phyloP scores from a whole-genome alignment of 1,140 invertebrate genomes.

The Aphis gossypii region DNA sequence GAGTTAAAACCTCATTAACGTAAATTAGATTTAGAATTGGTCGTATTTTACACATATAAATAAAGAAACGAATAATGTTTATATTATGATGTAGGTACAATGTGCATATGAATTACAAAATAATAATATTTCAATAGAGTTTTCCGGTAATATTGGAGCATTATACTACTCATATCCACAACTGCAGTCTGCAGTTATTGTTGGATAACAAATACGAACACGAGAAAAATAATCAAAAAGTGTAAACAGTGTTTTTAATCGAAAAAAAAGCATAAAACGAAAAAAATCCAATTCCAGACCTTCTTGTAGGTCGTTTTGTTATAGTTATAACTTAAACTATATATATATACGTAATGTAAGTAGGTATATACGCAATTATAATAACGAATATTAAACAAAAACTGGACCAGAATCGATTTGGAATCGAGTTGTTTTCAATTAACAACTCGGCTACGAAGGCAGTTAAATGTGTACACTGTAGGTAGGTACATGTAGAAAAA shows the following conservation, averaged over 20 bases:
- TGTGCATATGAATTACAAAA: neutral
- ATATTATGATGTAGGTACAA: neutral
- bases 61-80: neutral
- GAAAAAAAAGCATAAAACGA: neutral
- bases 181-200: neutral
- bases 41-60: neutral
- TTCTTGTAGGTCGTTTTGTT: neutral
- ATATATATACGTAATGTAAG: neutral
- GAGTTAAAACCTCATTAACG: neutral
- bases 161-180: neutral
- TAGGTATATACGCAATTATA: neutral
- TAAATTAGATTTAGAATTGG: neutral
- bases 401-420: neutral
- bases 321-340: neutral
- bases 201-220: neutral
- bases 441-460: neutral
- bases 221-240: neutral
- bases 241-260: neutral
- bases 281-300: neutral
- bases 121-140: neutral
- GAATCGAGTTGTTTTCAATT: constrained; percentile 23
- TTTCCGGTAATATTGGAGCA: neutral
- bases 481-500: neutral
- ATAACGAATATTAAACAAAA: neutral
- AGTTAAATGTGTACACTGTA: neutral